Percentiles rank a stretch among this genome's conserved stretches.
phyloP scores from a whole-genome alignment of 2,888 invertebrate genomes.

The Zaprionus obscuricornis region DNA sequence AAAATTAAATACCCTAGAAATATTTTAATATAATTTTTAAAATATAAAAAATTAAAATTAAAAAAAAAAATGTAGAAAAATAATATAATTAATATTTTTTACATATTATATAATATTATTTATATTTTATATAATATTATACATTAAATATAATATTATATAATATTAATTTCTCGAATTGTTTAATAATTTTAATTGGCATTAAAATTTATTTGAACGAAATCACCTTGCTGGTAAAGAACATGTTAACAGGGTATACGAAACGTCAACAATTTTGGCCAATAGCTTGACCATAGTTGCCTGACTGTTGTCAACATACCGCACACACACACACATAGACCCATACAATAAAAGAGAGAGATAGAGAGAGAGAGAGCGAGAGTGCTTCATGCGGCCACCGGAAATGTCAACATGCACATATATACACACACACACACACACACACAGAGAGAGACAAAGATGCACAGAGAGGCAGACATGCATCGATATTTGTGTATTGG shows the following conservation, averaged over 20 bases:
- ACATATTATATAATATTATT: too few species aligned
- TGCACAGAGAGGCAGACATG: too few species aligned
- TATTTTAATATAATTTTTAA: not conserved
- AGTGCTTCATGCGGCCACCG: conserved; percentile 48
- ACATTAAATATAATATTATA: too few species aligned
- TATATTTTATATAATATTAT: too few species aligned
- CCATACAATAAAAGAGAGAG: too few species aligned
- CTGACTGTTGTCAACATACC: conserved; percentile 57
- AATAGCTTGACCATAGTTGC: conserved; percentile 54
- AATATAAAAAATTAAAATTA: not conserved
- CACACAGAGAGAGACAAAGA: too few species aligned
- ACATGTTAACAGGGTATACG: conserved; percentile 27
- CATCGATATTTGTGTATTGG: conserved; percentile 26
- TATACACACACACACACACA: not conserved
- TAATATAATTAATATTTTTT: too few species aligned
- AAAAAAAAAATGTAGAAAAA: not conserved
- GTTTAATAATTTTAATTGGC: too few species aligned
- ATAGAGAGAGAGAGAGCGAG: conserved; percentile 15
- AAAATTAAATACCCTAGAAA: conserved; percentile 20
- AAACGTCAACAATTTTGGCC: conserved; percentile 55
- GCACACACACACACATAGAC: conserved; percentile 17
- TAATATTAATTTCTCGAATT: too few species aligned
- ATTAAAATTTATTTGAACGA: not conserved
- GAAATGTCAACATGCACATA: conserved; percentile 50
- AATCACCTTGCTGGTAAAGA: not conserved